Base-by-base conservation (phyloP, 2,888 invertebrate species). In the Blera fallax region DNA sequence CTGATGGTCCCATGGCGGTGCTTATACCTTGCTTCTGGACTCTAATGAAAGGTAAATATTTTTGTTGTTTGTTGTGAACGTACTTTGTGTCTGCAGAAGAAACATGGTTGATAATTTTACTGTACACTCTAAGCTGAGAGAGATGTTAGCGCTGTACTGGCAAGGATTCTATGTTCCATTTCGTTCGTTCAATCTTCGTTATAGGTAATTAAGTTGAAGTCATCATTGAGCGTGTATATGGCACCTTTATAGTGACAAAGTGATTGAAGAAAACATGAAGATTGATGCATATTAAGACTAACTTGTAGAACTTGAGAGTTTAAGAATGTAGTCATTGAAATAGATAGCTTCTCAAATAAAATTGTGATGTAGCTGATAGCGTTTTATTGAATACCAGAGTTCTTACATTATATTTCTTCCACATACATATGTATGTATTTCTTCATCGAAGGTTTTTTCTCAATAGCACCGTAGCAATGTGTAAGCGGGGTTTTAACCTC, bases 11-110 rank as follows among this genome's bases (percentile, higher is more conserved):
- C 67, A 67, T 58, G 32, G 50, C 18, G 62, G 29, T 54, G 27
- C 50, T 58, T 48, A 58, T 64, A 40, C 58, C 54, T 37, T 43
- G 60, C 45, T 37, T 21, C 37, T 67, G 67, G 65, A 37, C 67
- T 79, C 62, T 83, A 83, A 83, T 83, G 78, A 83, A 83, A 78
- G 73, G 79, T 83, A 83, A 83, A 83, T 79, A 83, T 79, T 83
- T 37, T 67, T 78, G 70, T 65, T 78, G 72, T 78, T 69, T 79
- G 65, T 73, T 78, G 29, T 37, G 58, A 34, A 67, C 72, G 45
- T 73, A 50, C 70, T 56, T 29, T 1, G 45, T 69, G 58, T 67
- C 58, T 58, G 8, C 24, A 32, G 10, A 14, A 48, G 56, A 43
- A 16, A 76, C 56, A 16, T 67, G 37, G 37, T 43, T 69, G 40